These are phyloP conservation scores for Metopia argyrocephala DNA, from an alignment of 2,888 invertebrate genomes.

Conservation along the genomic window DNA sequence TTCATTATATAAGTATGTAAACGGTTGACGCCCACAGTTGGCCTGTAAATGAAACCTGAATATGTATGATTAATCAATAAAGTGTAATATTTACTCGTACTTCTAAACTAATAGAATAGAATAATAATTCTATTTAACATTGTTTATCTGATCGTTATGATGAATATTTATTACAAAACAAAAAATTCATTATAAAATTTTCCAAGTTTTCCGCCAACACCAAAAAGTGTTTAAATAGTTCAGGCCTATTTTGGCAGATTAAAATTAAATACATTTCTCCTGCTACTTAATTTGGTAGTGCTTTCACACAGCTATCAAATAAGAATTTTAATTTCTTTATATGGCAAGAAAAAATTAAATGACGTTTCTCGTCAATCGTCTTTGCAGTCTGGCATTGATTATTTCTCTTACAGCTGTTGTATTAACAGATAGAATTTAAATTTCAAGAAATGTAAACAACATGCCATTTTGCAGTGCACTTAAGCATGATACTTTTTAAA, in stretches of 20 bases:
- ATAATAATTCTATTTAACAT: neutral
- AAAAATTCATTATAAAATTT: neutral
- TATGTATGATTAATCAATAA: conserved; percentile 39
- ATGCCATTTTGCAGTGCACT: too few species aligned
- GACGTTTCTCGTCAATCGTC: too few species aligned
- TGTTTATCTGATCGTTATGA: neutral
- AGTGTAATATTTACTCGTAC: neutral
- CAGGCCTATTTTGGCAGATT: conserved; percentile 35
- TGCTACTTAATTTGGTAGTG: neutral
- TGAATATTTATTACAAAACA: conserved; percentile 4
- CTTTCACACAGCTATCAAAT: neutral
- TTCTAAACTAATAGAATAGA: neutral
- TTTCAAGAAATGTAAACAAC: too few species aligned
- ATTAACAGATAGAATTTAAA: too few species aligned
- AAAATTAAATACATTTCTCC: conserved; percentile 47
- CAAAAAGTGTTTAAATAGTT: conserved; percentile 6
- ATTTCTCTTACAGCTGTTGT: too few species aligned
- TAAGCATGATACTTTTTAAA: too few species aligned
- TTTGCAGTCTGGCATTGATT: too few species aligned
- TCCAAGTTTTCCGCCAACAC: conserved; percentile 30
- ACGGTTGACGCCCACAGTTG: conserved; percentile 49
- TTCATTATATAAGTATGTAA: conserved; percentile 42
- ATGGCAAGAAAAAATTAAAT: too few species aligned
- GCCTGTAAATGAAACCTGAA: conserved; percentile 33
- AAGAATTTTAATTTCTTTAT: too few species aligned